Evolutionary conservation across 2,797 vertebrate species (phyloP).

Genomic region (Amniataba percoides): DNA sequence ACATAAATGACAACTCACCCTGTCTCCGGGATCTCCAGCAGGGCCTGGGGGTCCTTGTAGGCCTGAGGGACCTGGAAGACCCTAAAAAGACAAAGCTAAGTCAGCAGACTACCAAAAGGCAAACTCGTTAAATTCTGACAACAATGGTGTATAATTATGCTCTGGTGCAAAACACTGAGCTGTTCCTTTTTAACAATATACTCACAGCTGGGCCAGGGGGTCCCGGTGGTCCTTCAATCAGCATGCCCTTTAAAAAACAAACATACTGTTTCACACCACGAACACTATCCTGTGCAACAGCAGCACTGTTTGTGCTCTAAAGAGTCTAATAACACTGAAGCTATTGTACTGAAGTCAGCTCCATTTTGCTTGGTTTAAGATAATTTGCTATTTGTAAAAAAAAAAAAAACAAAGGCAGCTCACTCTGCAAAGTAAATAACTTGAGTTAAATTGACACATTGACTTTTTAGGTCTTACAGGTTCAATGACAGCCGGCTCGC

Average conservation of each 20-base stretch:
- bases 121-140: neutral
- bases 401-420: neutral
- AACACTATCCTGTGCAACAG: neutral
- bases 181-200: slow-evolving; percentile 45
- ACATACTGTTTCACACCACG: slow-evolving; percentile 26
- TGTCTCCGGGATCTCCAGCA: slow-evolving; percentile 94
- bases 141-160: neutral
- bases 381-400: neutral
- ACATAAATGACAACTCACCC: slow-evolving; percentile 85
- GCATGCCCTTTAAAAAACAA: slow-evolving; percentile 90
- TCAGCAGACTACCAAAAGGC: slow-evolving; percentile 20
- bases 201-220: slow-evolving; percentile 92
- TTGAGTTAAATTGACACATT: neutral
- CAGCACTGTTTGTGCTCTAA: neutral
- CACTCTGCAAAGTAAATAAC: neutral
- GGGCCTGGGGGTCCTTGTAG: slow-evolving; percentile 93
- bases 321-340: neutral
- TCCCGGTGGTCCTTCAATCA: slow-evolving; percentile 95
- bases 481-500: slow-evolving; percentile 97
- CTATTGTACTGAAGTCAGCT: neutral
- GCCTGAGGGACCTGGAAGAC: slow-evolving; percentile 94
- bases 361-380: slow-evolving; percentile 1
- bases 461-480: slow-evolving; percentile 88
- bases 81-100: slow-evolving; percentile 84
- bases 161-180: neutral